phyloP scores from a whole-genome alignment of 1,140 invertebrate genomes.

The Brachionus rubens region DNA sequence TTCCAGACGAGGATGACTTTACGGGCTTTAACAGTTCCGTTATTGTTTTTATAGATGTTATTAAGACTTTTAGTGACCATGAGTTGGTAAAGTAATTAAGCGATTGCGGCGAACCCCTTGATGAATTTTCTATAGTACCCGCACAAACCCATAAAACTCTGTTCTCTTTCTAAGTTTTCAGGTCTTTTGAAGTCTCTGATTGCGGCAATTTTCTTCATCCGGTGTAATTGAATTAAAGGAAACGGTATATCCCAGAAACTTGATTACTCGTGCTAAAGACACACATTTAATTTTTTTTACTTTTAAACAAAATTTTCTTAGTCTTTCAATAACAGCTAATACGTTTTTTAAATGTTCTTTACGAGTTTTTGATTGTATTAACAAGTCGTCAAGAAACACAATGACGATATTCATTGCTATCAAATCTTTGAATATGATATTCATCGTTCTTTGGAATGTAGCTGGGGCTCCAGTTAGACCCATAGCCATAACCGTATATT shows the following conservation, averaged over 20 bases:
- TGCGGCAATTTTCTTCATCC: not conserved
- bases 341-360: not conserved
- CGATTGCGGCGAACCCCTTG: slow-evolving; percentile 38
- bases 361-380: not conserved
- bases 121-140: slow-evolving; percentile 51
- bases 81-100: too few relatives aligned
- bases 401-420: not conserved
- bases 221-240: slow-evolving; percentile 33
- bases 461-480: slow-evolving; percentile 57
- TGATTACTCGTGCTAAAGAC: slow-evolving; percentile 54
- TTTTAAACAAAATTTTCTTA: slow-evolving; percentile 52
- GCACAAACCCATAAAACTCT: not conserved
- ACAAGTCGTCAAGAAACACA: not conserved
- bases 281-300: slow-evolving; percentile 59
- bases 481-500: slow-evolving; percentile 56
- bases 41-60: too few relatives aligned
- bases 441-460: slow-evolving; percentile 54
- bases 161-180: not conserved
- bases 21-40: too few relatives aligned
- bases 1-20: too few relatives aligned
- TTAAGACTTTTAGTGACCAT: too few relatives aligned
- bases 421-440: slow-evolving; percentile 47
- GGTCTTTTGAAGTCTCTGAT: not conserved
- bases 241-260: slow-evolving; percentile 56
- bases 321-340: not conserved